These are phyloP conservation scores for Ailurus styani DNA, from an alignment of 2,113 vertebrate genomes.

Conservation along the genomic window DNA sequence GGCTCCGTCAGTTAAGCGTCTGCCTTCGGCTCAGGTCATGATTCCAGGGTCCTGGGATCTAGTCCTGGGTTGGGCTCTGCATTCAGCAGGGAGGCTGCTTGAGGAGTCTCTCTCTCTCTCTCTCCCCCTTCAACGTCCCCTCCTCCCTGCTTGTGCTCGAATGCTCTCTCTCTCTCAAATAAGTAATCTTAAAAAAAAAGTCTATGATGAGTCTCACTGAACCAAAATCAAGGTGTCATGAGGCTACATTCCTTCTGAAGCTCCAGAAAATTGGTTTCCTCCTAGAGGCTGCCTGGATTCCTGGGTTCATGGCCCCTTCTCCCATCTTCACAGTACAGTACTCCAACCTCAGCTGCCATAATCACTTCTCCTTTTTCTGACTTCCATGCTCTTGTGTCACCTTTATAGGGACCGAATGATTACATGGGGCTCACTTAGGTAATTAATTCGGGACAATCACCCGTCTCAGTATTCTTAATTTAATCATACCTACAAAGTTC, in stretches of 20 bases:
- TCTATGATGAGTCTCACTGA: neutral
- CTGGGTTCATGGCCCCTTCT: neutral
- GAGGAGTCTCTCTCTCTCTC: neutral
- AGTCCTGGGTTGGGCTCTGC: neutral
- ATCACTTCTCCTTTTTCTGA: neutral
- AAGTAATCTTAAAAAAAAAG: neutral
- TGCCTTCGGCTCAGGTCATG: neutral
- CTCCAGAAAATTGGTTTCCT: neutral
- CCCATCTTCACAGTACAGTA: neutral
- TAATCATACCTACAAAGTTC: neutral
- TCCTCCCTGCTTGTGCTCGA: accelerated
- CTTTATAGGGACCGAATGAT: neutral
- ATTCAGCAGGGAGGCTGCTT: neutral
- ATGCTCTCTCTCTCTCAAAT: neutral
- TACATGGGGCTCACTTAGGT: neutral
- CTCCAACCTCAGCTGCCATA: neutral
- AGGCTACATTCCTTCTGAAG: neutral
- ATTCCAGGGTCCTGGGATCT: neutral
- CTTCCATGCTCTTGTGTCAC: neutral
- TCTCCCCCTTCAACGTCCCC: neutral
- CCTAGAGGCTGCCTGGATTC: neutral
- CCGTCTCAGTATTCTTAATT: neutral
- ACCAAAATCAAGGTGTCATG: neutral
- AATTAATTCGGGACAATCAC: neutral
- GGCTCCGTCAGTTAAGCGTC: neutral